phyloP scores from a whole-genome alignment of 2,888 invertebrate genomes.

The Scrobipalpa costella region DNA sequence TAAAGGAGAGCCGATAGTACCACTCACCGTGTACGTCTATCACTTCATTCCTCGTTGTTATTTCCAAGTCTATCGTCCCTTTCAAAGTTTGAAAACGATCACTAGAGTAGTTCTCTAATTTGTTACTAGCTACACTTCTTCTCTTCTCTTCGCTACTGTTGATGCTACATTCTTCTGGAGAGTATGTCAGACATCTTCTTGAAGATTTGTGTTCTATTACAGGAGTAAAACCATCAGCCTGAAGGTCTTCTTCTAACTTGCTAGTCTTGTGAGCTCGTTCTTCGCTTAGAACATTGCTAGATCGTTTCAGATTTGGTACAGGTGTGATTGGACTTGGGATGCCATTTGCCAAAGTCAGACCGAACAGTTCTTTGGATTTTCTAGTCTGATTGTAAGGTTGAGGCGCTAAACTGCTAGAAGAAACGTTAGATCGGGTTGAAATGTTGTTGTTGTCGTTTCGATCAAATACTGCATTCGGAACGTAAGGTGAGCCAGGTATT shows the following conservation, averaged over 20 bases:
- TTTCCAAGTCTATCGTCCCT: conserved; percentile 84
- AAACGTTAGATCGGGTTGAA: conserved; percentile 62
- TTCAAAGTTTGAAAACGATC: conserved; percentile 65
- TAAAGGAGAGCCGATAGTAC: conserved; percentile 64
- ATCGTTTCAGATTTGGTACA: conserved; percentile 63
- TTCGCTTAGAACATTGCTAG: conserved; percentile 69
- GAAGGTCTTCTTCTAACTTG: conserved; percentile 74
- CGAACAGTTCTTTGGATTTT: conserved; percentile 65
- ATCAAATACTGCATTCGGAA: conserved; percentile 40
- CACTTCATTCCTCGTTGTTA: conserved; percentile 78
- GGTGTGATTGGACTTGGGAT: conserved; percentile 79
- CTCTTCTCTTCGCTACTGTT: conserved; percentile 79
- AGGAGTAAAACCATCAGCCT: conserved; percentile 65
- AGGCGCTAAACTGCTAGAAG: conserved; percentile 69
- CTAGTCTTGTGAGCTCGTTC: conserved; percentile 75
- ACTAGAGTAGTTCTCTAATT: conserved; percentile 61
- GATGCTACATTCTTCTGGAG: conserved; percentile 77
- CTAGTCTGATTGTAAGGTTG: conserved; percentile 53
- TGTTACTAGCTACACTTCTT: conserved; percentile 74
- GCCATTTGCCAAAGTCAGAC: conserved; percentile 71
- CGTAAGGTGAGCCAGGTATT: conserved; percentile 51
- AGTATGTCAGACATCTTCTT: conserved; percentile 82
- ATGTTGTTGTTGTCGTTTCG: conserved; percentile 41
- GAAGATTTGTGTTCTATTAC: conserved; percentile 74
- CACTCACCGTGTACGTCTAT: conserved; percentile 87